These are phyloP conservation scores for human DNA, from an alignment of 2,113 vertebrate species.

Conservation along the genomic window DNA sequence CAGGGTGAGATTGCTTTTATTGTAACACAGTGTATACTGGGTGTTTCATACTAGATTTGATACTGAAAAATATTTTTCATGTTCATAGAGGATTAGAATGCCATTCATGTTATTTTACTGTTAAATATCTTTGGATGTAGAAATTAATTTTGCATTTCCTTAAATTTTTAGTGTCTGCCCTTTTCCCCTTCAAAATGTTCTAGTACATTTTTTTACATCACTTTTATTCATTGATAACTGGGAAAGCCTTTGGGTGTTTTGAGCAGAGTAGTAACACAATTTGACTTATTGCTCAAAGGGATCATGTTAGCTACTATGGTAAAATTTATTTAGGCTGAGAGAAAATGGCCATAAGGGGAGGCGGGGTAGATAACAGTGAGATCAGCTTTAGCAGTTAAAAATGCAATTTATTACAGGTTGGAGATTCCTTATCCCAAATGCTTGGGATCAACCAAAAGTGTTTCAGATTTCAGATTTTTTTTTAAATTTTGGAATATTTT, in stretches of 20 bases:
- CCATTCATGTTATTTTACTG: background rate
- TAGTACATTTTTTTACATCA: background rate
- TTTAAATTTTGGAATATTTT: background rate
- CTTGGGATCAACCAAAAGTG: background rate
- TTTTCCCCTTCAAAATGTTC: background rate
- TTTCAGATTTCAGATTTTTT: background rate
- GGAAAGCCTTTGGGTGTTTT: background rate
- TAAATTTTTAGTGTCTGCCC: background rate
- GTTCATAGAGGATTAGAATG: background rate
- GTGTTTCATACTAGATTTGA: background rate
- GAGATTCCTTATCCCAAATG: background rate
- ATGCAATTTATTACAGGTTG: background rate
- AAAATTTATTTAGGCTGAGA: background rate
- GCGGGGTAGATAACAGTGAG: background rate
- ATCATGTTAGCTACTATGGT: background rate
- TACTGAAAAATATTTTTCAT: background rate
- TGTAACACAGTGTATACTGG: background rate
- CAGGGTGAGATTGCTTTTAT: conserved; percentile 12
- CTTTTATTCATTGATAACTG: background rate
- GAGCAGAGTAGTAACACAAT: background rate
- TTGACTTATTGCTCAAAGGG: background rate
- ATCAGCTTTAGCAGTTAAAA: background rate
- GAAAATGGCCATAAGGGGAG: too few relatives aligned
- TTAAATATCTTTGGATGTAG: background rate
- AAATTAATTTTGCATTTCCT: background rate